A percentile compares a stretch with the other conserved stretches of the same genome.
These are phyloP conservation scores for Chloropsis hardwickii DNA, from an alignment of 2,113 vertebrate species.

Conservation along the genomic window DNA sequence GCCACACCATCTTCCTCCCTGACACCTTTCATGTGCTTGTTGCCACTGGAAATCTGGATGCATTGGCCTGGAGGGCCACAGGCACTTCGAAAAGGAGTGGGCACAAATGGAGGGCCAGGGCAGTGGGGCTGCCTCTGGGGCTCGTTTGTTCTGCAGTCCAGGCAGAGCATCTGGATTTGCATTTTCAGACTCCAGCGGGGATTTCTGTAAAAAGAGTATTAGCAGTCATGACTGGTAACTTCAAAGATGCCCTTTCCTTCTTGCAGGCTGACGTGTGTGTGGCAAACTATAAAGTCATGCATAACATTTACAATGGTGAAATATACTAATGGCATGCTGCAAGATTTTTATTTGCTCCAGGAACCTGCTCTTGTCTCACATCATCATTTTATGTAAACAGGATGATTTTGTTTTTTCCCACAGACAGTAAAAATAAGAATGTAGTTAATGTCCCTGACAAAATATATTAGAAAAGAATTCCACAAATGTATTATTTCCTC, in stretches of 20 bases:
- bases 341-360: conserved; percentile 1
- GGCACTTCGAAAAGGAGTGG: background rate
- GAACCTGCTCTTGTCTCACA: background rate
- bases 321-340: background rate
- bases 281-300: background rate
- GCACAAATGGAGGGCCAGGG: background rate
- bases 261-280: background rate
- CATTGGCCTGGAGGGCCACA: background rate
- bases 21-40: background rate
- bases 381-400: conserved; percentile 15
- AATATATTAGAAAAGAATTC: background rate
- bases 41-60: background rate
- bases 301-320: background rate
- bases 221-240: background rate
- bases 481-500: background rate
- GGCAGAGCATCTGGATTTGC: background rate
- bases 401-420: background rate
- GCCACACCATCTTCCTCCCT: background rate
- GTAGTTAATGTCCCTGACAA: background rate
- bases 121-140: background rate
- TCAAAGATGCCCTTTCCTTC: background rate
- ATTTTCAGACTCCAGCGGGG: background rate
- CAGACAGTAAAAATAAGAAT: background rate
- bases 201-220: background rate
- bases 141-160: background rate